Evolutionary conservation across 2,888 invertebrate genomes (phyloP), one percentile per base, ranked within the genome.

Genomic region (Melanostoma scalare): DNA sequence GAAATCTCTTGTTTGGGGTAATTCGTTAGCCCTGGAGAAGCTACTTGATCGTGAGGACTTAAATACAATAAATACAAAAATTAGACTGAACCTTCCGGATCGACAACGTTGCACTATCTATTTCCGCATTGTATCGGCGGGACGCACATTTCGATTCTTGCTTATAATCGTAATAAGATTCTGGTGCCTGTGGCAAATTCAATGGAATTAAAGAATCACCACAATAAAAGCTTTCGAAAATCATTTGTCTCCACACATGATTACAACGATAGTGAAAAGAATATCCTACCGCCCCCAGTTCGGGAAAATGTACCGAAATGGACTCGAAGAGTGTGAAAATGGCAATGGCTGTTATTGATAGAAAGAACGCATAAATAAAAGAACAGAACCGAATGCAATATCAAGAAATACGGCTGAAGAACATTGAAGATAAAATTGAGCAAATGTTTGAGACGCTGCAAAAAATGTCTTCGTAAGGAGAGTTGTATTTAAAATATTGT

Each of bases 101-200:
- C n/a, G n/a, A n/a, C n/a, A n/a, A n/a, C n/a, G n/a, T n/a, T n/a
- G n/a, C n/a, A n/a, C n/a, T n/a, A 94, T 87, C 89, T 96, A 46
- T 96, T 96, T 88, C 94, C 95, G 0, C 92, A 93, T 82, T 94
- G 93, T 88, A 90, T 95, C 86, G 93, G 93, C 0, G 93, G 93
- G 82, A 94, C 93, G 65, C 93, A 93, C 86, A 93, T 96, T 63
- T 92, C 92, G 38, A 93, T 96, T 10, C 93, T 94, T 86, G 95
- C 95, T 0, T 95, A 95, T 88, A 93, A 93, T 87, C 90, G 92
- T 50, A 94, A 94, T 67, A 92, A 91, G 87, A 93, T 95, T 36
- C 91, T 92, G 67, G 92, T 94, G 65, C 93, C 93, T 0, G 90
- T 91, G 0, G 60, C 73, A 20, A 87, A 85, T 31, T 89, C 91